Base-by-base conservation (phyloP, 1,140 invertebrate species). In the Sitobion miscanthi region DNA sequence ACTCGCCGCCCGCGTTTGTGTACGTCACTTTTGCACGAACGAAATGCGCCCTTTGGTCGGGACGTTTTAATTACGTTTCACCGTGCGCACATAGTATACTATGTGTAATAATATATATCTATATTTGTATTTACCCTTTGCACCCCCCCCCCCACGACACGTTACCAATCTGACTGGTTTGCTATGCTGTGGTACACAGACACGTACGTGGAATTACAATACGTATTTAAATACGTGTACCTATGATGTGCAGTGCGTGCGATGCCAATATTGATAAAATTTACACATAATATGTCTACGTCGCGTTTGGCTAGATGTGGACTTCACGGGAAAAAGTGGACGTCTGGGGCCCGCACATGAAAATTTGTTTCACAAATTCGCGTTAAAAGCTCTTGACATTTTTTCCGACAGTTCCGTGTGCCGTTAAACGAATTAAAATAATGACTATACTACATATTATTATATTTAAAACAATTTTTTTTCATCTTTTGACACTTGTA, bases 1-100 rank as follows among this genome's bases (percentile, higher is more conserved):
- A 52, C 42, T 83, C 30, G 3, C 23, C 25, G 45, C 25, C 6
- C 25, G 9, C 21, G 35, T 38, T 38, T 30, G 49, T 54, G 9
- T 54, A 38, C 35, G 17, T 38, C 9, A 89, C 35, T 89, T 23
- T 52, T 21, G 7, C 47, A 47, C 45, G 35, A 83, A 83, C n/a
- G 20, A 83, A 85, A 85, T 47, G 87, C 21, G 35, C 87, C n/a
- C 87, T 87, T 87, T 87, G 85, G 85, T 87, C 85, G 45, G n/a
- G 21, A 54, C 49, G n/a, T 89, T 89, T 89, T 89, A 89, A 89
- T 89, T 52, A 89, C 17, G 49, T 88, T 88, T 52, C 86, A 49
- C 9, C 83, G 23, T 25, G 38, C 9, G 25, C 23, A 42, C 11
- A 38, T 45, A 85, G 17, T 83, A 83, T 83, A 38, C 11, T 2